Evolutionary conservation across 2,888 invertebrate species (phyloP).

Genomic region (Meganola albula): DNA sequence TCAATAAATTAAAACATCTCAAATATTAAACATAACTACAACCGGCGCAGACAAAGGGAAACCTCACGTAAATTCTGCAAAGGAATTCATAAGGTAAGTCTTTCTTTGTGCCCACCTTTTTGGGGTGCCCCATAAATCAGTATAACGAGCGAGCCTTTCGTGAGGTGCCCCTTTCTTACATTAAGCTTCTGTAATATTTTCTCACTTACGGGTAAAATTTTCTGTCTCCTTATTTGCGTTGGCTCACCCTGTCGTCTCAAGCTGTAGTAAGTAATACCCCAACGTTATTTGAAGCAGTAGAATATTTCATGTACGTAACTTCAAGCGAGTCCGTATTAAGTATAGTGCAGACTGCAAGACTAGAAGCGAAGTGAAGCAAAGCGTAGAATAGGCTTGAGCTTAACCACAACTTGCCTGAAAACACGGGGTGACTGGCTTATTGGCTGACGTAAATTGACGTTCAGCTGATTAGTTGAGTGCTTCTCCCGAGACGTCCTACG

Average conservation of each 20-base stretch:
- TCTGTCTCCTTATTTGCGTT: constrained; percentile 69
- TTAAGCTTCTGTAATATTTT: constrained; percentile 74
- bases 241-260: constrained; percentile 53
- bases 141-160: constrained; percentile 69
- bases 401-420: no score
- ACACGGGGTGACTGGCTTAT: no score
- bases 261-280: constrained; percentile 41
- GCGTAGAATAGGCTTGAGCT: no score
- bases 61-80: constrained; percentile 45
- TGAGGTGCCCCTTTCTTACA: constrained; percentile 65
- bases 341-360: no score
- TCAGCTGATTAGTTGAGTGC: no score
- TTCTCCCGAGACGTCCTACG: no score
- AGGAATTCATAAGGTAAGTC: constrained; percentile 55
- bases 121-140: constrained; percentile 69
- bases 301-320: constrained; percentile 24
- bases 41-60: constrained; percentile 36
- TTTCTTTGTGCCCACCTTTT: constrained; percentile 55
- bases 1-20: constrained; percentile 27
- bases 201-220: constrained; percentile 74
- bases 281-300: constrained; percentile 29
- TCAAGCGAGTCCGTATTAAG: constrained; percentile 19
- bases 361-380: no score
- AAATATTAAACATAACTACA: constrained; percentile 29
- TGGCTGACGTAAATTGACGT: no score